phyloP scores from a whole-genome alignment of 2,888 invertebrate species.

The Erebia palarica region DNA sequence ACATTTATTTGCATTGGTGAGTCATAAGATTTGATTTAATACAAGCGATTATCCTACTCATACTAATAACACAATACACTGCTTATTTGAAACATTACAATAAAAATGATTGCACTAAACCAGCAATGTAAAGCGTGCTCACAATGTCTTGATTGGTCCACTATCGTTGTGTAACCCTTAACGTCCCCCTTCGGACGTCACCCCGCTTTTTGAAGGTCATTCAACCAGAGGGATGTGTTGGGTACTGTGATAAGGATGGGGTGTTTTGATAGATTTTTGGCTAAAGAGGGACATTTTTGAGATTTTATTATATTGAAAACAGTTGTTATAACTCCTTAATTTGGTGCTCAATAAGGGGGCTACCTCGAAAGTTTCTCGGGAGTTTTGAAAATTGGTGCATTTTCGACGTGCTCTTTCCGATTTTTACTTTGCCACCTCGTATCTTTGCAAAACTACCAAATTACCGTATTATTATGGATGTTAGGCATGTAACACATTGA shows the following conservation, averaged over 20 bases:
- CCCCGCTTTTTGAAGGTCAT: constrained; percentile 36
- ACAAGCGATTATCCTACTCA: background rate
- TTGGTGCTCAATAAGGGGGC: too few relatives aligned
- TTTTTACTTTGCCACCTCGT: too few relatives aligned
- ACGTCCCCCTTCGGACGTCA: constrained; percentile 34
- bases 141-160: constrained; percentile 13
- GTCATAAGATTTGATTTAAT: too few relatives aligned
- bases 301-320: too few relatives aligned
- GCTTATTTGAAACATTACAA: background rate
- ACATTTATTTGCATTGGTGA: too few relatives aligned
- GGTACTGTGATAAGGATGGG: constrained; percentile 28
- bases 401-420: too few relatives aligned
- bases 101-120: background rate
- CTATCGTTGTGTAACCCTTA: constrained; percentile 13
- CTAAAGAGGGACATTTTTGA: background rate
- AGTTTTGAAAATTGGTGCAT: too few relatives aligned
- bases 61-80: background rate
- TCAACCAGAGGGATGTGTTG: constrained; percentile 36
- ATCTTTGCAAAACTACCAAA: too few relatives aligned
- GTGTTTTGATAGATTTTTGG: constrained; percentile 19
- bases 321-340: too few relatives aligned
- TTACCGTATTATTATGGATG: too few relatives aligned
- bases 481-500: too few relatives aligned
- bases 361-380: too few relatives aligned
- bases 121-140: background rate